phyloP scores from a whole-genome alignment of 2,797 vertebrate genomes.

The Cichlasoma orientale region DNA sequence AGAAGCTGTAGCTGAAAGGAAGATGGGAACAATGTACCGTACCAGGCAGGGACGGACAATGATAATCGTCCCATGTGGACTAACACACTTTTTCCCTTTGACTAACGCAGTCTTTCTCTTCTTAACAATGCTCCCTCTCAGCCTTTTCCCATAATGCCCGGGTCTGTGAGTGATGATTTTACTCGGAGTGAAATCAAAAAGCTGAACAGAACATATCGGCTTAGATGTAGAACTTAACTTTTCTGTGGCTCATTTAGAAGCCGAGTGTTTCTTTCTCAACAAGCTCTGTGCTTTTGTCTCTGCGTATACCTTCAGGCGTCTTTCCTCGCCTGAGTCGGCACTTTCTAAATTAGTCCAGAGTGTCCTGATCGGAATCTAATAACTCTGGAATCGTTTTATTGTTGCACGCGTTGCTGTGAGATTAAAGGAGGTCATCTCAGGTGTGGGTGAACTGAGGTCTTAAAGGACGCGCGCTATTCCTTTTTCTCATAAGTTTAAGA shows the following conservation, averaged over 20 bases:
- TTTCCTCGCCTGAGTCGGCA: constrained; percentile 49
- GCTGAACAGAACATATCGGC: background rate
- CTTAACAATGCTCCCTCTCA: constrained; percentile 43
- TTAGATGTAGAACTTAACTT: background rate
- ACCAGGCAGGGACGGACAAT: constrained; percentile 13
- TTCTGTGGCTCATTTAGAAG: background rate
- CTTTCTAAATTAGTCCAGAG: constrained; percentile 59
- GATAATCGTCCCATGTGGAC: constrained; percentile 23
- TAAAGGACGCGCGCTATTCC: background rate
- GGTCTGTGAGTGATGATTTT: background rate
- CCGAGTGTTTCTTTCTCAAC: background rate
- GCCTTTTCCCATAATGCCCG: constrained; percentile 1
- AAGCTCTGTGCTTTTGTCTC: constrained; percentile 19
- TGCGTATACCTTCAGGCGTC: constrained; percentile 37
- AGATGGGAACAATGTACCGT: constrained; percentile 22
- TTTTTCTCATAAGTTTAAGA: background rate
- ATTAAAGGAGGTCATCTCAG: constrained; percentile 17
- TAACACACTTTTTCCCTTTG: constrained; percentile 39
- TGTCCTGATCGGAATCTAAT: constrained; percentile 61
- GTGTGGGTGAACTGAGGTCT: constrained; percentile 1
- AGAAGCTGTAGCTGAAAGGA: constrained; percentile 7
- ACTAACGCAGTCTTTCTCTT: constrained; percentile 34
- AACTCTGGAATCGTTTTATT: constrained; percentile 29
- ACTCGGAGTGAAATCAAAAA: background rate
- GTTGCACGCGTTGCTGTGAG: background rate